A percentile compares a stretch with the other conserved stretches of the same genome.
These are phyloP conservation scores for Pampus argenteus DNA, from an alignment of 2,797 vertebrate species.

Conservation along the genomic window DNA sequence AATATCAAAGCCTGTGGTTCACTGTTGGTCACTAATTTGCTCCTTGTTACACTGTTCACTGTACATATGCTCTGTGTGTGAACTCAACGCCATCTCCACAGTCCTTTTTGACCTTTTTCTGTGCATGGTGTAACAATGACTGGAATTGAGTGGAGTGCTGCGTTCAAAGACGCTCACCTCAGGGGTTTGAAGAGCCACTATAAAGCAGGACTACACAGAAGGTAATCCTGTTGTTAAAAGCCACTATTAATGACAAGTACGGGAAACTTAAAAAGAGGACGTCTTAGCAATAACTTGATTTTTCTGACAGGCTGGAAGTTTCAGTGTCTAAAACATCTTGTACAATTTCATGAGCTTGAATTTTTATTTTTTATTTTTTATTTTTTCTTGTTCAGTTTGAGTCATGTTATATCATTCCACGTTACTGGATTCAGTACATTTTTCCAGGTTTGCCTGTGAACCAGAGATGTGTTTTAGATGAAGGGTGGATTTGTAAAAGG, in stretches of 20 bases:
- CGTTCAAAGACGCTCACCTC: slow-evolving; percentile 76
- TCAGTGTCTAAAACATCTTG: slow-evolving; percentile 75
- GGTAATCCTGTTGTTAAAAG: slow-evolving; percentile 74
- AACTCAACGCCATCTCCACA: slow-evolving; percentile 70
- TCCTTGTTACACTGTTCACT: slow-evolving; percentile 80
- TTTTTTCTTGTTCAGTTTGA: slow-evolving; percentile 44
- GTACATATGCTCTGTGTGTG: slow-evolving; percentile 67
- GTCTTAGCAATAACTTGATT: slow-evolving; percentile 81
- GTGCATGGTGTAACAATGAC: slow-evolving; percentile 81
- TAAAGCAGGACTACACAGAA: slow-evolving; percentile 62
- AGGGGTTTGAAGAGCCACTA: slow-evolving; percentile 84
- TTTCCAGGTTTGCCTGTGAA: slow-evolving; percentile 73
- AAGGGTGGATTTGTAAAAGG: slow-evolving; percentile 63
- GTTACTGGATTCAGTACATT: slow-evolving; percentile 72
- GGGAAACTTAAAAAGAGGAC: slow-evolving; percentile 63
- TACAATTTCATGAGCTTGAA: slow-evolving; percentile 78
- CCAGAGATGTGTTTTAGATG: slow-evolving; percentile 67
- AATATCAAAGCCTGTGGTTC: slow-evolving; percentile 81
- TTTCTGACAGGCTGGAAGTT: slow-evolving; percentile 67
- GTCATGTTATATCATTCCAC: slow-evolving; percentile 72
- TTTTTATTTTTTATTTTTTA: slow-evolving; percentile 29
- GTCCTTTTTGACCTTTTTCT: slow-evolving; percentile 62
- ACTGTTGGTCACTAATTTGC: slow-evolving; percentile 78
- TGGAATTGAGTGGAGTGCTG: slow-evolving; percentile 80
- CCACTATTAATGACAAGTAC: slow-evolving; percentile 75